These are phyloP conservation scores for Sipha maydis DNA, from an alignment of 2,888 invertebrate genomes.

Conservation along the genomic window DNA sequence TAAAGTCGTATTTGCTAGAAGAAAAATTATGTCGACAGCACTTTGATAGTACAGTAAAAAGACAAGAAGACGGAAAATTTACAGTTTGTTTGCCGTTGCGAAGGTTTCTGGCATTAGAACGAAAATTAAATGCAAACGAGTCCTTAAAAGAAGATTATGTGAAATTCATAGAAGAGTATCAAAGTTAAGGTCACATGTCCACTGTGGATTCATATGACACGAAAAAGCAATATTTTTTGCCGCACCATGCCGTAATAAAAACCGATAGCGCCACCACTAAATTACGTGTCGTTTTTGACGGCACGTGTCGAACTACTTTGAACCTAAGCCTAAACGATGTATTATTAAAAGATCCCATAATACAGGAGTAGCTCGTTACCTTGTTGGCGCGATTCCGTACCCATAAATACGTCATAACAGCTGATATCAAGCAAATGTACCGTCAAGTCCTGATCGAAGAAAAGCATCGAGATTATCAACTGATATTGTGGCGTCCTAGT, in stretches of 20 bases:
- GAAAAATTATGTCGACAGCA: neutral
- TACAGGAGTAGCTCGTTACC: neutral
- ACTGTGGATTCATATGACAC: neutral
- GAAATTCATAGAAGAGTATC: constrained; percentile 15
- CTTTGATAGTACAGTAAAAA: neutral
- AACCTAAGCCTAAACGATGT: constrained; percentile 12
- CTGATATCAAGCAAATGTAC: constrained; percentile 5
- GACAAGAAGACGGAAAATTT: too few species aligned
- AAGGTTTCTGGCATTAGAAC: neutral
- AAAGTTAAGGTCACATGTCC: constrained; percentile 16
- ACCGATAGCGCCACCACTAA: neutral
- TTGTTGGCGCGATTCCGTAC: neutral
- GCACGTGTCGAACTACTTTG: constrained; percentile 2
- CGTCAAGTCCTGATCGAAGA: neutral
- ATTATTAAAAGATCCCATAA: neutral
- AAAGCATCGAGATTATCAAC: neutral
- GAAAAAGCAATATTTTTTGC: constrained; percentile 14
- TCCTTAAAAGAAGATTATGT: neutral
- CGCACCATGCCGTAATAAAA: constrained; percentile 7
- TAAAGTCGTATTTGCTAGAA: neutral
- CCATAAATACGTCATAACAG: neutral
- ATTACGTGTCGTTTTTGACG: constrained; percentile 7
- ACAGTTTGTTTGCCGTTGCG: too few species aligned
- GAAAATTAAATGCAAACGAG: neutral
- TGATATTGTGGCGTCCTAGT: neutral